Evolutionary conservation across 2,888 invertebrate species (phyloP).

Genomic region (Lasioglossum morio): DNA sequence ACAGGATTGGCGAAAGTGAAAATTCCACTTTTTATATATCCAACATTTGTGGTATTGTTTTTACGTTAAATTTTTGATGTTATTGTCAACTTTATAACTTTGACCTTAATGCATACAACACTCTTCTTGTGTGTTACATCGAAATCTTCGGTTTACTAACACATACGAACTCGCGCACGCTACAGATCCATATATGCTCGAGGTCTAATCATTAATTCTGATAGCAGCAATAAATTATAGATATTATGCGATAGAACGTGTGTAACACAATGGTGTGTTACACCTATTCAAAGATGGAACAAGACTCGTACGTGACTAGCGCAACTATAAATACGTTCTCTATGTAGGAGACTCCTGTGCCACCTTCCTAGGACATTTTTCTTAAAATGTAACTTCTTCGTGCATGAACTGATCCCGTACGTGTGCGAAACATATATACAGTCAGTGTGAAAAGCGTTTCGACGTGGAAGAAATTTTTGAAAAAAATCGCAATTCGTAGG

Average conservation of each 20-base stretch:
- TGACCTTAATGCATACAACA: background rate
- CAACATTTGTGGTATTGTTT: background rate
- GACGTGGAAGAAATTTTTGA: no score
- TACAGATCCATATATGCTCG: background rate
- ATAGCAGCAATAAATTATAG: background rate
- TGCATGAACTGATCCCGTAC: constrained; percentile 10
- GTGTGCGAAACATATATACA: background rate
- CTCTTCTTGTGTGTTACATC: background rate
- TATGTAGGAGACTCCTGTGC: constrained; percentile 58
- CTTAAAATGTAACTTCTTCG: constrained; percentile 35
- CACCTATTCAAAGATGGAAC: constrained; percentile 43
- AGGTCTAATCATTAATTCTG: constrained; percentile 14
- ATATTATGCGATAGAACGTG: background rate
- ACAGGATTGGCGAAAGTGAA: constrained; percentile 16
- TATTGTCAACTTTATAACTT: background rate
- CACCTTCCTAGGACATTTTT: constrained; percentile 25
- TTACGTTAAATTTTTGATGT: background rate
- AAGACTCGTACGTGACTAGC: constrained; percentile 55
- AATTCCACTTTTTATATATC: background rate
- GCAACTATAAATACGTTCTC: constrained; percentile 68
- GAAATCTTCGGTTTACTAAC: background rate
- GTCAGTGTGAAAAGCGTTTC: no score
- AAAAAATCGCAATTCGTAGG: no score
- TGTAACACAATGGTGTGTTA: constrained; percentile 27
- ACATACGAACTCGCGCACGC: background rate